Evolutionary conservation across 1,140 invertebrate genomes (phyloP).

Genomic region (Drosophila auraria): DNA sequence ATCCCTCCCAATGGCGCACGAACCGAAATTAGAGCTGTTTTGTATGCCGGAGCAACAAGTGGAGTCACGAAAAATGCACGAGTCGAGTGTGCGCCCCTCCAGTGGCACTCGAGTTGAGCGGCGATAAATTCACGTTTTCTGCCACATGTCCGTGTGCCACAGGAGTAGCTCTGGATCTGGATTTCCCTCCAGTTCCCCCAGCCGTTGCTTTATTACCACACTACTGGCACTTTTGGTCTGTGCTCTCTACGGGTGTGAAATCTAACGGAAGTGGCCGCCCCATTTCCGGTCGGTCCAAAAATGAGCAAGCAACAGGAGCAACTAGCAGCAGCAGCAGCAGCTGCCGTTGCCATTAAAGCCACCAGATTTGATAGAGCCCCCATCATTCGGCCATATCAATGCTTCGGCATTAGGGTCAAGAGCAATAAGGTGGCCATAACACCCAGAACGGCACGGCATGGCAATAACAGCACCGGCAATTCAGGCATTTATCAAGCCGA

Average conservation of each 20-base stretch:
- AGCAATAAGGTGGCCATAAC: slow-evolving; percentile 57
- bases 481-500: slow-evolving; percentile 70
- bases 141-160: slow-evolving; percentile 65
- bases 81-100: slow-evolving; percentile 38
- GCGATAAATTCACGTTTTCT: slow-evolving; percentile 81
- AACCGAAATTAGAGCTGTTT: slow-evolving; percentile 37
- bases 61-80: slow-evolving; percentile 51
- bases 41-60: slow-evolving; percentile 31
- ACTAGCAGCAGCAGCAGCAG: slow-evolving; percentile 15
- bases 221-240: background rate
- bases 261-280: slow-evolving; percentile 74
- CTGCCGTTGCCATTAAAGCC: slow-evolving; percentile 33
- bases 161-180: slow-evolving; percentile 41
- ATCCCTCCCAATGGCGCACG: slow-evolving; percentile 14
- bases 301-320: slow-evolving; percentile 34
- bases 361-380: slow-evolving; percentile 31
- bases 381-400: slow-evolving; percentile 47
- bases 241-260: slow-evolving; percentile 57
- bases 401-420: slow-evolving; percentile 71
- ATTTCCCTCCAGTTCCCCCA: background rate
- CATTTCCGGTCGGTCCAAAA: slow-evolving; percentile 67
- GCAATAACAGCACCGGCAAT: slow-evolving; percentile 23
- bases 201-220: slow-evolving; percentile 5
- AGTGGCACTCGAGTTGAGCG: slow-evolving; percentile 62
- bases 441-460: slow-evolving; percentile 5